Evolutionary conservation across 1,140 invertebrate genomes (phyloP), one percentile per base, ranked within the genome.

Genomic region (Tigriopus japonicus): DNA sequence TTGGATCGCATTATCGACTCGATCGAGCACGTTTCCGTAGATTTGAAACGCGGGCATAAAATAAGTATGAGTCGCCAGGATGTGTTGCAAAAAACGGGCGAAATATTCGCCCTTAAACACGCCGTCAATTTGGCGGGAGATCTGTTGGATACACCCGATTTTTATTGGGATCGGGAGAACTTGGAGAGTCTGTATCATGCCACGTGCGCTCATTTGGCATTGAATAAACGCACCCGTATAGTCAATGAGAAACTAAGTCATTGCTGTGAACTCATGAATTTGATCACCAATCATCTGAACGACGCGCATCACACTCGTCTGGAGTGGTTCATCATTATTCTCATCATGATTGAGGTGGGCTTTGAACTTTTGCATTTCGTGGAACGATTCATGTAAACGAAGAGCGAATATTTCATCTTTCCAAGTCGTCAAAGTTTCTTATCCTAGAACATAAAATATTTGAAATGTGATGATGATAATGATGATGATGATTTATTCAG

Each of bases 311-410:
- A 93, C 70, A 80, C 86, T 1, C 75, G 87, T 5, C 76, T 97
- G 0, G 93, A 97, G 72, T 88, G 86, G 86, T 94, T 96, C 85
- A 93, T 97, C 58, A 97, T 97, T 60, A 75, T 85, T 52, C 78
- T 97, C 17, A 97, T 97, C 71, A 82, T 92, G 79, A 83, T 93
- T 0, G 93, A 97, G 76, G 90, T 95, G 41, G 80, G 73, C 43
- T 91, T 94, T 72, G 89, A 93, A 74, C 75, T 81, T 59, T 69
- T 91, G 13, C 89, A 93, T 73, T 85, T 84, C 68, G 67, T 79
- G 42, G 82, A 87, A 55, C 42, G 62, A 19, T 58, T 17, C 17
- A n/a, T 58, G 13, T 49, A 49, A 35, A n/a, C n/a, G n/a, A n/a
- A n/a, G n/a, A n/a, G n/a, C n/a, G n/a, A n/a, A n/a, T n/a, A n/a